Percentiles rank a stretch among this genome's conserved stretches.
phyloP scores from a whole-genome alignment of 2,797 vertebrate genomes.

The Alectoris magna region DNA sequence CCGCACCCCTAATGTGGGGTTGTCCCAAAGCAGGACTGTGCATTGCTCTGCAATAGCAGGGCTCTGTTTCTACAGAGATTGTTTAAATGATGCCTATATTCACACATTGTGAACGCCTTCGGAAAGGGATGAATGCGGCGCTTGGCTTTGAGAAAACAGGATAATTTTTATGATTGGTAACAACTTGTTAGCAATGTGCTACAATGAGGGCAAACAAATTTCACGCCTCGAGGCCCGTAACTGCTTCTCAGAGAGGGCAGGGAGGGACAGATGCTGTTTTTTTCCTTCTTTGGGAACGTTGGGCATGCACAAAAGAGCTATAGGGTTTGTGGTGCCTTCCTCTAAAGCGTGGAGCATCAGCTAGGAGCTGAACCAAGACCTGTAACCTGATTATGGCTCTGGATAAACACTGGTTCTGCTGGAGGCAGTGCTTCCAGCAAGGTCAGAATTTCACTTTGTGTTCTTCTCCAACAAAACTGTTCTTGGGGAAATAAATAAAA shows the following conservation, averaged over 20 bases:
- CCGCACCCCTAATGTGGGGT: neutral
- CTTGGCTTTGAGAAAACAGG: neutral
- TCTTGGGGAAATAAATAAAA: slow-evolving; percentile 44
- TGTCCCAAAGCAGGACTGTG: neutral
- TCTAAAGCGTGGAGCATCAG: neutral
- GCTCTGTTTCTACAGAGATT: neutral
- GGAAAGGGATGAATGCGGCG: neutral
- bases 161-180: neutral
- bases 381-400: neutral
- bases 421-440: neutral
- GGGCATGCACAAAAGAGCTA: neutral
- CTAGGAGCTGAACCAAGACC: neutral
- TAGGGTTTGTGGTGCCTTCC: neutral
- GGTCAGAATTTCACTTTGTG: slow-evolving; percentile 50
- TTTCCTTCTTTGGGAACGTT: neutral
- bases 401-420: neutral
- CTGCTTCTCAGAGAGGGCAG: neutral
- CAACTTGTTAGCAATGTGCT: neutral
- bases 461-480: slow-evolving; percentile 8
- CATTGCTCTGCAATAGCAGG: neutral
- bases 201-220: neutral
- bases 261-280: neutral
- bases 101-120: neutral
- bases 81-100: neutral
- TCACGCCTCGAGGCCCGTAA: neutral